Conservation (phyloP, 1,140 invertebrate genomes). For the Limonius californicus region DNA sequence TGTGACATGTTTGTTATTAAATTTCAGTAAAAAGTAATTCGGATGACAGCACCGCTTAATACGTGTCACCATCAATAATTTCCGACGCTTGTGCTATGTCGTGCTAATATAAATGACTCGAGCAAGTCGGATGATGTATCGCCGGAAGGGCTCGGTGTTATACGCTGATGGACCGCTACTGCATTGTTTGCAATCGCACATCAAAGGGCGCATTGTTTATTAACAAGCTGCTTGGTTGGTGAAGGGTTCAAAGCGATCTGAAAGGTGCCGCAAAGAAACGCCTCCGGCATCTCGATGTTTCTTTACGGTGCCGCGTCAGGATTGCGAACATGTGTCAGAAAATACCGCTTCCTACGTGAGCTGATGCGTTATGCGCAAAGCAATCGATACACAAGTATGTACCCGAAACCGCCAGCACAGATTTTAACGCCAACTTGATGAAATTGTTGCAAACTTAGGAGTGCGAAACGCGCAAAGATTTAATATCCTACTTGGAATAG, state of each 20-base stretch:
- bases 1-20: conserved; percentile 34
- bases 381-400: conserved; percentile 6
- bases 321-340: not conserved
- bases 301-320: not conserved
- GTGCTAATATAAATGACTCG: conserved; percentile 33
- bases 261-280: not conserved
- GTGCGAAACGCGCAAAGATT: conserved; percentile 10
- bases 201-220: conserved; percentile 15
- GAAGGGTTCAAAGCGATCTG: not conserved
- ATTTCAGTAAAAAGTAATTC: conserved; percentile 39
- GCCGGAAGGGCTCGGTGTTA: conserved; percentile 6
- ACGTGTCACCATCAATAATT: conserved; percentile 43
- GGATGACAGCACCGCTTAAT: conserved; percentile 37
- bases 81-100: conserved; percentile 24
- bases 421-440: conserved; percentile 6
- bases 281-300: not conserved
- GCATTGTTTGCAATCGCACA: conserved; percentile 9
- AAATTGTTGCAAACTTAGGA: conserved; percentile 3
- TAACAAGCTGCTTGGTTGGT: not conserved
- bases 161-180: not conserved
- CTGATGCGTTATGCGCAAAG: not conserved
- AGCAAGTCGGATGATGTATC: conserved; percentile 32
- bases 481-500: not conserved
- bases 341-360: not conserved
- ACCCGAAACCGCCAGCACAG: not conserved